These are phyloP conservation scores for Mastigias papua DNA, from an alignment of 30 jellyfish, hydroid and myxozoan genomes.

Conservation along the genomic window DNA sequence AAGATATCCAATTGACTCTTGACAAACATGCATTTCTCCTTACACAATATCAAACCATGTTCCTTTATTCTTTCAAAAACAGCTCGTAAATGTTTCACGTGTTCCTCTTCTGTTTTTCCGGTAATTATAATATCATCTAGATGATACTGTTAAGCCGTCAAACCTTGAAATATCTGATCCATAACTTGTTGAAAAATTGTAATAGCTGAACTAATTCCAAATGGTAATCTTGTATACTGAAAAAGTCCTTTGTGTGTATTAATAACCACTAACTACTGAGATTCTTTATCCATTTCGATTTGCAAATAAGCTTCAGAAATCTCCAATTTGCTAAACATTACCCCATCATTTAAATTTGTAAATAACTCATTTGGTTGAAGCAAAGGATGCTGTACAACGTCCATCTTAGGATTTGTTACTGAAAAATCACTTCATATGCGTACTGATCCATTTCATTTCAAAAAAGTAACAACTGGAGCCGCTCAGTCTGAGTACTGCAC, in stretches of 20 bases:
- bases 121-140: slow-evolving; percentile 61
- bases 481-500: slow-evolving; percentile 76
- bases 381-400: slow-evolving; percentile 55
- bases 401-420: slow-evolving; percentile 64
- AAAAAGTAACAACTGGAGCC: slow-evolving; percentile 77
- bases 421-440: slow-evolving; percentile 67
- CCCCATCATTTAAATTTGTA: slow-evolving; percentile 66
- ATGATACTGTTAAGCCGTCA: slow-evolving; percentile 54
- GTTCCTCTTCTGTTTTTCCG: slow-evolving; percentile 46
- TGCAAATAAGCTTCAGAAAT: slow-evolving; percentile 53
- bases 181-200: slow-evolving; percentile 75
- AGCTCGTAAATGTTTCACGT: slow-evolving; percentile 69
- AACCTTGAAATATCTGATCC: slow-evolving; percentile 67
- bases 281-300: slow-evolving; percentile 52
- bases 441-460: slow-evolving; percentile 74
- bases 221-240: slow-evolving; percentile 64
- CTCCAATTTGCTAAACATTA: slow-evolving; percentile 52
- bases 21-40: slow-evolving; percentile 57
- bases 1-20: slow-evolving; percentile 59
- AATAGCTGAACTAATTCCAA: slow-evolving; percentile 75
- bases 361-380: slow-evolving; percentile 69
- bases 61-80: slow-evolving; percentile 55
- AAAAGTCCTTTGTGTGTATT: slow-evolving; percentile 64
- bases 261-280: slow-evolving; percentile 48
- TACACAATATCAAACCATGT: slow-evolving; percentile 55